These are phyloP conservation scores for Pipistrellus nathusii DNA, from an alignment of 2,797 vertebrate species.

Conservation along the genomic window DNA sequence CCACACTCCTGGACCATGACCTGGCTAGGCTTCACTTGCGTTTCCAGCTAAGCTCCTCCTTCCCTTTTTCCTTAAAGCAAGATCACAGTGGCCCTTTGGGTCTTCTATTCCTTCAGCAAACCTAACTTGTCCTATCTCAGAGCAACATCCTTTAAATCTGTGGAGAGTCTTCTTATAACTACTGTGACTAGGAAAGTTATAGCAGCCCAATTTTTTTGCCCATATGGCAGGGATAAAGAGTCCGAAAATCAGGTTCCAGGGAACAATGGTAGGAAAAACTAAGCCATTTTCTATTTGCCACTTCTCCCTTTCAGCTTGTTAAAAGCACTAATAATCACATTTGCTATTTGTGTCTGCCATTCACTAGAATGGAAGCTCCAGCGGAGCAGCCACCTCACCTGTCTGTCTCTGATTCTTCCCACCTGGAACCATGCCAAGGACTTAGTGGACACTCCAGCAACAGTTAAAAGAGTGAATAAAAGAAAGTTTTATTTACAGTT, in stretches of 20 bases:
- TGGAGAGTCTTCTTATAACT: not conserved
- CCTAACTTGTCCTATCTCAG: not conserved
- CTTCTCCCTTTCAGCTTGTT: not conserved
- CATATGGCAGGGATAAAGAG: not conserved
- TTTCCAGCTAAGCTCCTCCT: not conserved
- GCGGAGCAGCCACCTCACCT: not conserved
- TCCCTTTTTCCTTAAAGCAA: not conserved
- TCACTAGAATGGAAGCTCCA: not conserved
- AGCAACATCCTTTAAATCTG: not conserved
- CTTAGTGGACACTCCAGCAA: not conserved
- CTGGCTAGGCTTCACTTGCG: not conserved
- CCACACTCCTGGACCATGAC: too few species aligned
- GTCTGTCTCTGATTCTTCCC: not conserved
- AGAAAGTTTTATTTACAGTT: not conserved
- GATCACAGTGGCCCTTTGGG: not conserved
- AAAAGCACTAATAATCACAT: not conserved
- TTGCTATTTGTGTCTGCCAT: not conserved
- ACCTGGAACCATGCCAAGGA: not conserved
- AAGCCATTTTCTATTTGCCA: not conserved
- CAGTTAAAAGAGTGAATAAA: not conserved
- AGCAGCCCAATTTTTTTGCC: not conserved
- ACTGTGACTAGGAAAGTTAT: not conserved
- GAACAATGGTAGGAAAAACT: not conserved
- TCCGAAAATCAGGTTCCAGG: not conserved
- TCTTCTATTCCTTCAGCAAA: conserved; percentile 18